A percentile compares a stretch with the other conserved stretches of the same genome.
These are phyloP conservation scores for Hanleya hanleyi DNA, from an alignment of 2,888 invertebrate species.

Conservation along the genomic window DNA sequence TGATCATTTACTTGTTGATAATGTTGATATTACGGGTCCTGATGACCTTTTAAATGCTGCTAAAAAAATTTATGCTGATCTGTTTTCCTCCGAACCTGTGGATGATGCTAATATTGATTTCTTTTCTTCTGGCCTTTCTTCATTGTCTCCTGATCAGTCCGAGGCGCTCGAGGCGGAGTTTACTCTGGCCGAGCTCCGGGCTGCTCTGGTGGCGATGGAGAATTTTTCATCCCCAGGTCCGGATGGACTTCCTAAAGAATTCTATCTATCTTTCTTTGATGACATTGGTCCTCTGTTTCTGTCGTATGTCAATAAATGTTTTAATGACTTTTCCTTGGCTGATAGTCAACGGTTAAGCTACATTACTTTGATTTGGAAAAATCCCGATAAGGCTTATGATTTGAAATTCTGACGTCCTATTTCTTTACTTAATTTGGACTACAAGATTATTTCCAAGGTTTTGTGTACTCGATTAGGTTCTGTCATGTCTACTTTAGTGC, in stretches of 20 bases:
- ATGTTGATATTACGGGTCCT: background rate
- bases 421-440: slow-evolving; percentile 41
- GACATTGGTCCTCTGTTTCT: background rate
- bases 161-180: background rate
- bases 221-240: background rate
- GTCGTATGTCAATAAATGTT: background rate
- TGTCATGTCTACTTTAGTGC: slow-evolving; percentile 32
- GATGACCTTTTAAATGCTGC: background rate
- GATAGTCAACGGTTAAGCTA: background rate
- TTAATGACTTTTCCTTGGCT: background rate
- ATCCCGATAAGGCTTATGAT: slow-evolving; percentile 23
- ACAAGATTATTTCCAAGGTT: slow-evolving; percentile 42
- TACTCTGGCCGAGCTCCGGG: background rate
- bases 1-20: background rate
- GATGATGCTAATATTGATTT: background rate
- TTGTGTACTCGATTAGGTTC: slow-evolving; percentile 30
- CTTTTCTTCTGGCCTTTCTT: background rate
- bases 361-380: slow-evolving; percentile 41
- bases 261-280: background rate
- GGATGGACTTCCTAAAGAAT: background rate
- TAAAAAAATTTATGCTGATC: background rate
- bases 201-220: background rate
- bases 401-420: slow-evolving; percentile 18
- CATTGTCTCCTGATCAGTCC: background rate
- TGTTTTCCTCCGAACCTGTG: background rate